Evolutionary conservation across 2,797 vertebrate genomes (phyloP), one percentile per base, ranked within the genome.

Genomic region (Limnodromus scolopaceus): DNA sequence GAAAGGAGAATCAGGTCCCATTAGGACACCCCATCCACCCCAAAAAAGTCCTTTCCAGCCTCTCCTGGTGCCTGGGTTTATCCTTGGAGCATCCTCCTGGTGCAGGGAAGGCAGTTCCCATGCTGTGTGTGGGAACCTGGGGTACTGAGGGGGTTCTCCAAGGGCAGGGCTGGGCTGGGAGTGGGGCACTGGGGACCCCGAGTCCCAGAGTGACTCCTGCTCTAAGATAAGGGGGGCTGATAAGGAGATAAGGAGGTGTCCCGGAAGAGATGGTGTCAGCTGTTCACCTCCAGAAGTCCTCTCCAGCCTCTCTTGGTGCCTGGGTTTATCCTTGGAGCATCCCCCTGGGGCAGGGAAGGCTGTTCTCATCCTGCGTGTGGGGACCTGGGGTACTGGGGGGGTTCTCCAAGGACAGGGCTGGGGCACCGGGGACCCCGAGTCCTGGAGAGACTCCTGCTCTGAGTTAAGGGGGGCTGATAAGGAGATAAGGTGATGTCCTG

Each of bases 171-270:
- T 63, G 75, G 61, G 70, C n/a, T 75, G 61, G 66, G 43, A 60
- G 7, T 2, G 4, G 28, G 34, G 34, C 46, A 70, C 11, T 25
- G 2, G 75, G 28, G 66, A 75, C 22, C 43, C 34, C 0, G 0
- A 53, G 17, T 20, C 20, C 41, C 0, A 1, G 55, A 30, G 58
- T 0, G 0, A 27, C 11, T 54, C 48, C 57, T 32, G 23, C 36
- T 65, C 38, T 17, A n/a, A 7, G 48, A 18, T 36, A 5, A 61
- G 13, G 13, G 17, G 27, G 49, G 18, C 16, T 28, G 49, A 13
- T 28, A 28, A 51, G 9, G 49, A 51, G 49, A 45, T 19, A 43
- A 43, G 41, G 41, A 43, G 41, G 25, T 51, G 25, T 28, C 49
- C 15, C 16, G 9, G 49, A 16, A 28, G 49, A 51, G 49, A 15